phyloP scores from a whole-genome alignment of 2,113 vertebrate species.

The Anoura caudifer region DNA sequence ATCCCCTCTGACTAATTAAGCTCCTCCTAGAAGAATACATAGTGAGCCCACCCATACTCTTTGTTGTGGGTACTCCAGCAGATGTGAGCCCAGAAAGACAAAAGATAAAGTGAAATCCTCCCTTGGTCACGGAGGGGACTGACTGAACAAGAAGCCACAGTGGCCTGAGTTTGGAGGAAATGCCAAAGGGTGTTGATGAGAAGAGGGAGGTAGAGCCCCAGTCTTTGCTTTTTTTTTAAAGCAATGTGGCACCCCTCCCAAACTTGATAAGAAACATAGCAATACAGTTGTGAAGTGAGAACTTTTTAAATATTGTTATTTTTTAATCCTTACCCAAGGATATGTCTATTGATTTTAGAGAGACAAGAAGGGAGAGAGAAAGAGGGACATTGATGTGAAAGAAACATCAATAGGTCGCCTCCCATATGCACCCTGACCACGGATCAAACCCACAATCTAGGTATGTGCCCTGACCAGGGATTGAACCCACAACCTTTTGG shows the following conservation, averaged over 20 bases:
- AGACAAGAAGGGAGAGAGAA: too few species aligned
- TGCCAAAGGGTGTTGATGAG: fast-evolving
- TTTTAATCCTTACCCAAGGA: too few species aligned
- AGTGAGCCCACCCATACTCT: neutral
- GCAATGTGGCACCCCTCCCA: neutral
- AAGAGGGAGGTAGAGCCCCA: neutral
- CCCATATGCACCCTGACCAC: too few species aligned
- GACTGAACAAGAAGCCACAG: neutral
- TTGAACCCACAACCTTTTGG: too few species aligned
- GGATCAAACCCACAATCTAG: too few species aligned
- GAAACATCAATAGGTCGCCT: too few species aligned
- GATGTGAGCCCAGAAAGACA: neutral
- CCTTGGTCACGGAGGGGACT: neutral
- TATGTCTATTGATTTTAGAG: too few species aligned
- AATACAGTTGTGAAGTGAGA: neutral
- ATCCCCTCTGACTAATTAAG: neutral
- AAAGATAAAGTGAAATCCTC: neutral
- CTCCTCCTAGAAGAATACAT: neutral
- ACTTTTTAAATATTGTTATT: too few species aligned
- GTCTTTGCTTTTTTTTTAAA: neutral
- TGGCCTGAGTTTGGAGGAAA: neutral
- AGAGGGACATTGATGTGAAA: too few species aligned
- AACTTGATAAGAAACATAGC: conserved; percentile 25
- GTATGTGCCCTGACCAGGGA: too few species aligned
- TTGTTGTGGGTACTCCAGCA: neutral